phyloP scores from a whole-genome alignment of 2,113 vertebrate species.

The Apus apus region DNA sequence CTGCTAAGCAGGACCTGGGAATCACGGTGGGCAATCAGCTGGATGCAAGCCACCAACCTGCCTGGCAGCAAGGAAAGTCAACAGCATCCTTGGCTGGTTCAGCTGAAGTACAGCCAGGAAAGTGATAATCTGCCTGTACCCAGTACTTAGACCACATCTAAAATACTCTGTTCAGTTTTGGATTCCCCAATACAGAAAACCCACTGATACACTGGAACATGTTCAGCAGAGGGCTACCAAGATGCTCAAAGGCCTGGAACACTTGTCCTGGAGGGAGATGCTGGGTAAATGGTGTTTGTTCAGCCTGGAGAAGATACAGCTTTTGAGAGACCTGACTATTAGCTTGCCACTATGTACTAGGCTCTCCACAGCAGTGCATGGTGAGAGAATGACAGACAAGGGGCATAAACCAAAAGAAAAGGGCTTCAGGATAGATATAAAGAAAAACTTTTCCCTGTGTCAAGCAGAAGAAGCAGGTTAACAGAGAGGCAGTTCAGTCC shows the following conservation, averaged over 20 bases:
- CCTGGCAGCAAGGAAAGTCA: neutral
- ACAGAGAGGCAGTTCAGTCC: neutral
- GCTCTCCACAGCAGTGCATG: fast-evolving
- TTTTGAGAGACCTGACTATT: neutral
- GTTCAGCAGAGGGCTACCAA: neutral
- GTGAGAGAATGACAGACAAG: neutral
- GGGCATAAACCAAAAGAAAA: neutral
- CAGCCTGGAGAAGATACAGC: neutral
- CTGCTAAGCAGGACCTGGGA: neutral
- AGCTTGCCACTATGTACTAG: neutral
- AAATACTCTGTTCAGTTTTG: neutral
- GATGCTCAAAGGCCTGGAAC: neutral
- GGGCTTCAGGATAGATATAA: neutral
- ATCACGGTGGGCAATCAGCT: neutral
- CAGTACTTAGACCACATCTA: neutral
- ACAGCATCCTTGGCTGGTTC: neutral
- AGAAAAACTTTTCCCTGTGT: neutral
- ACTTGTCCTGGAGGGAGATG: neutral
- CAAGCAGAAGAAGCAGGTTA: neutral
- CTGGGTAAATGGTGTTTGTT: neutral
- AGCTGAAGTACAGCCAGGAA: neutral
- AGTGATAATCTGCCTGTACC: neutral
- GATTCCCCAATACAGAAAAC: neutral
- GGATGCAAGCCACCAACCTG: neutral
- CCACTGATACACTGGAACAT: fast-evolving